Conservation (phyloP, 2,797 vertebrate species). For the Sebastes miniatus region DNA sequence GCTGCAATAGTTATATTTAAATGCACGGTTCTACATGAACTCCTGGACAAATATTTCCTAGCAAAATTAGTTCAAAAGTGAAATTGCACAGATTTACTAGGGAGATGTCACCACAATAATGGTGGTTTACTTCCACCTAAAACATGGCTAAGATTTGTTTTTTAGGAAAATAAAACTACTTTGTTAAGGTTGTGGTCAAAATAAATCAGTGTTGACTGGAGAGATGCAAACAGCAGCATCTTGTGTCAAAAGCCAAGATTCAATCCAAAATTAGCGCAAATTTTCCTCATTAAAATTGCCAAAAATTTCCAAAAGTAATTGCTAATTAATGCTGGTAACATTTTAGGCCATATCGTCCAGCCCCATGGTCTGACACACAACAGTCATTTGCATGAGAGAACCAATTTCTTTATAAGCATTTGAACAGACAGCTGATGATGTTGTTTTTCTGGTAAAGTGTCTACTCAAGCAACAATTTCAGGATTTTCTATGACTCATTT, state of each 20-base stretch:
- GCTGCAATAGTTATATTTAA: too few species aligned
- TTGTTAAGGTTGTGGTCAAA: neutral
- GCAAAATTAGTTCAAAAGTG: neutral
- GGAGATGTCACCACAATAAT: neutral
- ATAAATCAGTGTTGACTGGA: neutral
- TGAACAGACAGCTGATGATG: neutral
- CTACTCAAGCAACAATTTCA: neutral
- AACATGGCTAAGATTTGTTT: neutral
- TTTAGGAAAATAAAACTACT: neutral
- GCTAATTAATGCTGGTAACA: too few species aligned
- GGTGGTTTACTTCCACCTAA: neutral
- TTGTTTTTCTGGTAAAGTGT: neutral
- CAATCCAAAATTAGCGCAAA: too few species aligned
- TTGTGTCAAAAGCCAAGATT: too few species aligned
- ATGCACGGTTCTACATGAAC: neutral
- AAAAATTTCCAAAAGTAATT: too few species aligned
- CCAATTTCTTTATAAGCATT: neutral
- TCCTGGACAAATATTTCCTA: neutral
- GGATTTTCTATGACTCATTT: neutral
- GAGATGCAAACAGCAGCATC: neutral
- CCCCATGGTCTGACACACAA: too few species aligned
- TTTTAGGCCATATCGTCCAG: too few species aligned
- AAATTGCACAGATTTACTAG: neutral
- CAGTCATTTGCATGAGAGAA: too few species aligned
- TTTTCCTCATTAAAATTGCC: too few species aligned